These are phyloP conservation scores for Rotaria socialis DNA, from an alignment of 2,888 invertebrate species.

Conservation along the genomic window DNA sequence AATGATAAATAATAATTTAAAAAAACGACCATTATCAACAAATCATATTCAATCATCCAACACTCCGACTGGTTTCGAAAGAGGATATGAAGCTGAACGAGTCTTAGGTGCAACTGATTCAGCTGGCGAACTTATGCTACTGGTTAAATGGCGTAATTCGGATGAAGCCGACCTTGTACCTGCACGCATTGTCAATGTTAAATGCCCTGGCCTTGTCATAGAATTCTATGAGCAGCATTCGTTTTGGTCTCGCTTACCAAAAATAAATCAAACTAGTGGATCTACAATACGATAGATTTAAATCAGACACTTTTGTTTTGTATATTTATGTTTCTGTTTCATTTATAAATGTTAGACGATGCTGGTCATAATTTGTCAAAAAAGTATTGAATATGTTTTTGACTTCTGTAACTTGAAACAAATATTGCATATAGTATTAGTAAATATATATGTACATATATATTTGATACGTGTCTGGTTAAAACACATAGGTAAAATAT, in stretches of 20 bases:
- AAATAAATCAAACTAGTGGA: background rate
- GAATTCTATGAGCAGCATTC: constrained; percentile 44
- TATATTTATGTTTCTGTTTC: background rate
- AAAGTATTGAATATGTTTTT: background rate
- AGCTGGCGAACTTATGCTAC: constrained; percentile 82
- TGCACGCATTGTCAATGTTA: constrained; percentile 38
- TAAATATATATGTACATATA: background rate
- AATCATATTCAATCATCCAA: background rate
- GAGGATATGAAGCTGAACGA: constrained; percentile 63
- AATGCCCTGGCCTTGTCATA: constrained; percentile 43
- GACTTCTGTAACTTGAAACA: background rate
- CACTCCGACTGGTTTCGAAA: background rate
- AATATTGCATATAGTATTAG: background rate
- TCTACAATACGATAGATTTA: background rate
- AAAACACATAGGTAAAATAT: background rate
- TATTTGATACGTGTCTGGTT: background rate
- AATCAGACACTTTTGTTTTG: background rate
- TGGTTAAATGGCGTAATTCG: constrained; percentile 72
- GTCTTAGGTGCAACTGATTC: constrained; percentile 89
- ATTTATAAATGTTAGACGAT: background rate
- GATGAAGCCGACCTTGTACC: constrained; percentile 45
- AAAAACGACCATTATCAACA: background rate
- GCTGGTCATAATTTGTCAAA: too few relatives aligned
- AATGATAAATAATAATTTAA: background rate
- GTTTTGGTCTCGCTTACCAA: constrained; percentile 38